Conservation (phyloP, 2,888 invertebrate genomes). For the Operophtera brumata region DNA sequence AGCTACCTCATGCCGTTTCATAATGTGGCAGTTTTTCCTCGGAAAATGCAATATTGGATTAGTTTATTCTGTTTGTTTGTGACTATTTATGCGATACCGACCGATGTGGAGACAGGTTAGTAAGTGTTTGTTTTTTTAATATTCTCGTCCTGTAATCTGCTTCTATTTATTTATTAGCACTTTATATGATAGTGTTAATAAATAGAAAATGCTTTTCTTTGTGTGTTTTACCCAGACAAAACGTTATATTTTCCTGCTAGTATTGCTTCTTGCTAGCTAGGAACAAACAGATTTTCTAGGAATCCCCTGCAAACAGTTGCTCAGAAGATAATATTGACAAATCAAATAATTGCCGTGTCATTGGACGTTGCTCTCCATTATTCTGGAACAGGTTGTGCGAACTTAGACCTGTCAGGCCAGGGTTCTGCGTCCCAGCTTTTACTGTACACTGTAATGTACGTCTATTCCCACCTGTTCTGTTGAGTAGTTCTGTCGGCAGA, state of each 20-base stretch:
- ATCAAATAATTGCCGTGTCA: background rate
- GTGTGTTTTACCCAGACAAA: background rate
- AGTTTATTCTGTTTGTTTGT: constrained; percentile 46
- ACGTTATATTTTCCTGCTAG: background rate
- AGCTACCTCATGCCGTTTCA: constrained; percentile 22
- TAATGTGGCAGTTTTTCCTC: constrained; percentile 30
- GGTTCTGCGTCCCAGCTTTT: no score
- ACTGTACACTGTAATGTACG: no score
- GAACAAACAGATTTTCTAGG: background rate
- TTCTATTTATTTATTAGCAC: background rate
- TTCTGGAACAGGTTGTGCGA: no score
- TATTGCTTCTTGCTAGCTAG: background rate
- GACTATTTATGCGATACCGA: constrained; percentile 44
- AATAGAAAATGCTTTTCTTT: background rate
- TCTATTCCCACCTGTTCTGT: no score
- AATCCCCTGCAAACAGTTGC: background rate
- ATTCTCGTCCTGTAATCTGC: background rate
- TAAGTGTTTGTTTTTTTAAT: background rate
- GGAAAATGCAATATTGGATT: constrained; percentile 51
- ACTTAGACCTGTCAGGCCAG: no score
- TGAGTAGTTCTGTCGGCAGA: no score
- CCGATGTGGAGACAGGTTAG: constrained; percentile 24
- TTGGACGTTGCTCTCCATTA: background rate
- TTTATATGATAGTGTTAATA: background rate
- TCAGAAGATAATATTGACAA: background rate